Evolutionary conservation across 2,888 invertebrate species (phyloP), one percentile per base, ranked within the genome.

Genomic region (Apotomis betuletana): DNA sequence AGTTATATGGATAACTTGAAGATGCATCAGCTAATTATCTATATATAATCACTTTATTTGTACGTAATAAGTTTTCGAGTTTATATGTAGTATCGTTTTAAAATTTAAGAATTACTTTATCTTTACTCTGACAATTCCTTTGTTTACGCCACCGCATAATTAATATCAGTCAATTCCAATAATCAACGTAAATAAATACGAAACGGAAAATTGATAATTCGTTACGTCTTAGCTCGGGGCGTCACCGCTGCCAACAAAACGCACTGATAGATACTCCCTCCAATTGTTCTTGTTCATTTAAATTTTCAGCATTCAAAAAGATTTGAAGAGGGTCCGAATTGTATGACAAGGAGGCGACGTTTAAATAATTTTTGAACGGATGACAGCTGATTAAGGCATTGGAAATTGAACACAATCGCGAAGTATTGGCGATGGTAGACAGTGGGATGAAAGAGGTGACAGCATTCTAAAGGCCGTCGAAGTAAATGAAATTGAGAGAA

Each of bases 321-420:
- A 57, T 58, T 71, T 67, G 67, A 72, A 62, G 62, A 72, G 67
- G 71, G 67, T 67, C 67, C 52, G 71, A 67, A 62, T 72, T 72
- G 62, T 67, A 49, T 67, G 57, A 71, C 71, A 71, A 71, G 62
- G 62, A 57, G 46, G 57, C 41, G 67, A 13, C 71, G 62, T 62
- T 71, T 52, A 58, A 71, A 71, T 67, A 13, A 67, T 72, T 72
- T 67, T 58, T 58, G 71, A 72, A 27, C 13, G 44, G 44, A 38
- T 58, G 71, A 67, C 67, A 72, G 62, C 71, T 72, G 71, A 72
- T 72, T 67, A 62, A 52, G 44, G 58, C 13, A 67, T 72, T 72
- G 67, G 57, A 67, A 67, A 67, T 65, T 72, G 36, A 67, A 63
- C 55, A 58, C 36, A 63, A 72, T 52, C 41, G 57, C 44, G 36